Percentiles rank a stretch among this genome's conserved stretches.
phyloP scores from a whole-genome alignment of 1,140 invertebrate genomes.

The Himalopsyche phryganea region DNA sequence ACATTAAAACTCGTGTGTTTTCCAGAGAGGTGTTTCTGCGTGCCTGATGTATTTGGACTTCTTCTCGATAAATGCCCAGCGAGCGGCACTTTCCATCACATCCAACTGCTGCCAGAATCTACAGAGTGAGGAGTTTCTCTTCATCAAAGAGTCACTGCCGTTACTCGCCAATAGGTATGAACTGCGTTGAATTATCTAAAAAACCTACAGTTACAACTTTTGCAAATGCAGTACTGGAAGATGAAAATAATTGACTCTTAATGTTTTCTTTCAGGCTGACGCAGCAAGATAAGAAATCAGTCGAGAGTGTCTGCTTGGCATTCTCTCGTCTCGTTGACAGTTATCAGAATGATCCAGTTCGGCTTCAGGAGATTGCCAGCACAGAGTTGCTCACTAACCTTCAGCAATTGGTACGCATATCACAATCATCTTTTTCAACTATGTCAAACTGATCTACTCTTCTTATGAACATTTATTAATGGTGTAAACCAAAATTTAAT shows the following conservation, averaged over 20 bases:
- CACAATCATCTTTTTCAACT: not conserved
- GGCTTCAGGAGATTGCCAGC: constrained; percentile 92
- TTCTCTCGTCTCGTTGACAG: constrained; percentile 96
- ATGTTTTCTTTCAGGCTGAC: constrained; percentile 74
- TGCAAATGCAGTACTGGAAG: not conserved
- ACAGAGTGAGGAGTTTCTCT: constrained; percentile 88
- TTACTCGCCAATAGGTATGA: constrained; percentile 71
- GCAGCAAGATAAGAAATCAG: constrained; percentile 96
- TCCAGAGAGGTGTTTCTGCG: constrained; percentile 86
- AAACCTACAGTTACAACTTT: not conserved
- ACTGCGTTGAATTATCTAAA: too few species aligned
- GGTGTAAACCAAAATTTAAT: too few species aligned
- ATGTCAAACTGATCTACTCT: too few species aligned
- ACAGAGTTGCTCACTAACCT: constrained; percentile 88
- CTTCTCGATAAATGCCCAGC: constrained; percentile 94
- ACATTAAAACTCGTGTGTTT: too few species aligned
- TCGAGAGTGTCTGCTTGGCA: constrained; percentile 94
- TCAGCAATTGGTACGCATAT: constrained; percentile 71
- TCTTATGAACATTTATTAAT: too few species aligned
- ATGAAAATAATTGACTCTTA: not conserved
- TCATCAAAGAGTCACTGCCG: constrained; percentile 83
- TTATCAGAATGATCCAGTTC: constrained; percentile 86
- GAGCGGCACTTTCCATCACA: constrained; percentile 90
- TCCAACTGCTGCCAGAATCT: constrained; percentile 97
- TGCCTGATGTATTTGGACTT: constrained; percentile 96